phyloP scores from a whole-genome alignment of 2,113 vertebrate genomes.

The Dendropsophus ebraccatus region DNA sequence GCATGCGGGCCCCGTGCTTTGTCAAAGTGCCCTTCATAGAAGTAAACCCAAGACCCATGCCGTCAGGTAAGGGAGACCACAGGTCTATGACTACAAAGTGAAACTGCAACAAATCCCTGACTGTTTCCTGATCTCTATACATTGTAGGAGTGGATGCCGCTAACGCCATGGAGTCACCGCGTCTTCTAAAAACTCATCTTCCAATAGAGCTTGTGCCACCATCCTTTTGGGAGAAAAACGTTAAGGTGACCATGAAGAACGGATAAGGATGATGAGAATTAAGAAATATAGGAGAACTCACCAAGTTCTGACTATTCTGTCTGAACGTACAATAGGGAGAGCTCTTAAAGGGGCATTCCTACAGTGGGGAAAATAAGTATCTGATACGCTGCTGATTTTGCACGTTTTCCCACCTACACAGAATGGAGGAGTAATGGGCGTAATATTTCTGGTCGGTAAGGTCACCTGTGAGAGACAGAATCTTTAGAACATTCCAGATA shows the following conservation, averaged over 20 bases:
- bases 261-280: not conserved
- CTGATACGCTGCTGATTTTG: no score
- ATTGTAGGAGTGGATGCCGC: slow-evolving; percentile 69
- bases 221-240: slow-evolving; percentile 77
- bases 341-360: not conserved
- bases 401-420: no score
- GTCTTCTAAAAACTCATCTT: slow-evolving; percentile 68
- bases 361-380: no score
- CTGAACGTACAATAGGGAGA: not conserved
- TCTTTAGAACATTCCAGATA: no score
- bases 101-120: not conserved
- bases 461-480: no score
- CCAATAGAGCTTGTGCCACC: slow-evolving; percentile 72
- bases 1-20: slow-evolving; percentile 58
- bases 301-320: not conserved
- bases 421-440: no score
- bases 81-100: not conserved
- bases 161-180: slow-evolving; percentile 68
- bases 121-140: not conserved
- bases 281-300: not conserved
- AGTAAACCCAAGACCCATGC: not conserved
- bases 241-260: slow-evolving; percentile 70
- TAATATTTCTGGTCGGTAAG: no score
- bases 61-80: not conserved
- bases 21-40: slow-evolving; percentile 66